A percentile compares a stretch with the other conserved stretches of the same genome.
Evolutionary conservation across 2,113 vertebrate genomes (phyloP).

Genomic region (Hyperopisus bebe): DNA sequence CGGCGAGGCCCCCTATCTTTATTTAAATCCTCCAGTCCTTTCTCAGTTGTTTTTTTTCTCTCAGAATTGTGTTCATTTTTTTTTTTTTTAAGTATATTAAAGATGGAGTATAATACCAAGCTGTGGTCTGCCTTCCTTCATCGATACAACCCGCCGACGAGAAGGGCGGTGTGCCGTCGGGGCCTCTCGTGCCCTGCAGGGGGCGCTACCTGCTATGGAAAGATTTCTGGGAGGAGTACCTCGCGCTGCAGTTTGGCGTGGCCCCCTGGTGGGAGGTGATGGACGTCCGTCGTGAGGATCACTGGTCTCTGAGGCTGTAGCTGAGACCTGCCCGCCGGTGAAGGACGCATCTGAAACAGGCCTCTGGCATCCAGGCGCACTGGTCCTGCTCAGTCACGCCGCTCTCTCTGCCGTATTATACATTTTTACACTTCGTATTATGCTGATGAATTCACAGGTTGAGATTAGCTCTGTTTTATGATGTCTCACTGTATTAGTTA

Average conservation of each 20-base stretch:
- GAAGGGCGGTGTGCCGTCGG: not conserved
- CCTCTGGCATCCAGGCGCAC: not conserved
- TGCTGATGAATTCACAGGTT: not conserved
- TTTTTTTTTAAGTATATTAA: conserved; percentile 57
- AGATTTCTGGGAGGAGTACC: not conserved
- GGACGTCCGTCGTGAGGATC: not conserved
- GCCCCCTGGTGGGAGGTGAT: not conserved
- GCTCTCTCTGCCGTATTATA: not conserved
- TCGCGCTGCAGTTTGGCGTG: not conserved
- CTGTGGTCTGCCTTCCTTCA: not conserved
- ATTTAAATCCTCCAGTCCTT: conserved; percentile 34
- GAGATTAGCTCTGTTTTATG: not conserved
- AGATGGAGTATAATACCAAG: conserved; percentile 45
- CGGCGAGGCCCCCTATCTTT: conserved; percentile 22
- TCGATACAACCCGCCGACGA: not conserved
- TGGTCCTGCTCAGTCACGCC: not conserved
- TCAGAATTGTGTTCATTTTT: conserved; percentile 57
- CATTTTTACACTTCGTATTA: not conserved
- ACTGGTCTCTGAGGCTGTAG: not conserved
- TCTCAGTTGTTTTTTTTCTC: conserved; percentile 27
- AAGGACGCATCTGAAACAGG: not conserved
- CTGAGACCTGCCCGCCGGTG: not conserved
- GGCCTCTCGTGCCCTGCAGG: not conserved
- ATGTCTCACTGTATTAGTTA: not conserved
- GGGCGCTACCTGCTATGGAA: not conserved